Percentiles rank a stretch among this genome's conserved stretches.
phyloP scores from a whole-genome alignment of 2,888 invertebrate species.

The Urechis unicinctus region DNA sequence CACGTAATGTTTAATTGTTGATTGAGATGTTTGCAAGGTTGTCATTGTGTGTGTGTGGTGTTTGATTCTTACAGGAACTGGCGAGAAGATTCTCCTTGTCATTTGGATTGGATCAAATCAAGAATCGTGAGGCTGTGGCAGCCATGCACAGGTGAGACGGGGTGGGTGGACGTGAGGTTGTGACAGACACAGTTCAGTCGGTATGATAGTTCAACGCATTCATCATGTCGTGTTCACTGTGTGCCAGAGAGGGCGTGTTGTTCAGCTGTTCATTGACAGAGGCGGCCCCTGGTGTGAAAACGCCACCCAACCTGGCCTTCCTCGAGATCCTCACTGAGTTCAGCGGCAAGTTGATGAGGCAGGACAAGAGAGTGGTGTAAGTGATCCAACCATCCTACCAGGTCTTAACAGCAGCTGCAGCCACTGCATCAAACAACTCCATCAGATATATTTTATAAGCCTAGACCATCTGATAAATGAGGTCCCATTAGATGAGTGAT shows the following conservation, averaged over 20 bases:
- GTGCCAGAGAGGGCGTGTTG: constrained; percentile 86
- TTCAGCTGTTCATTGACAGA: constrained; percentile 66
- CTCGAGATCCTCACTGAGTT: constrained; percentile 94
- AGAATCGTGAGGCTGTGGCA: constrained; percentile 92
- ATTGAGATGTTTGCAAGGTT: too few relatives aligned
- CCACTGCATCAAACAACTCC: not conserved
- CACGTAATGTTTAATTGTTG: too few relatives aligned
- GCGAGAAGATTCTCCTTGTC: constrained; percentile 94
- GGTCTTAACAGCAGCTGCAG: not conserved
- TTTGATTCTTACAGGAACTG: constrained; percentile 63
- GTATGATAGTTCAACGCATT: too few relatives aligned
- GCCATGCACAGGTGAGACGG: constrained; percentile 68
- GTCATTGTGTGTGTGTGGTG: too few relatives aligned
- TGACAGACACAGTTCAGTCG: too few relatives aligned
- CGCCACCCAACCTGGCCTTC: constrained; percentile 80
- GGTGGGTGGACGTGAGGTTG: too few relatives aligned
- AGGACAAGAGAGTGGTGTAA: constrained; percentile 78
- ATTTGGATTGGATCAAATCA: constrained; percentile 92
- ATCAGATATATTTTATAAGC: too few relatives aligned
- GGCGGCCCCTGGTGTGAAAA: constrained; percentile 51
- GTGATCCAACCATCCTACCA: constrained; percentile 14
- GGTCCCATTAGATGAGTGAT: too few relatives aligned
- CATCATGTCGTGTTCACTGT: too few relatives aligned
- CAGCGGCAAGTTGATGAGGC: constrained; percentile 88
- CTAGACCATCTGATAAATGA: too few relatives aligned